A percentile compares a stretch with the other conserved stretches of the same genome.
phyloP scores from a whole-genome alignment of 2,888 invertebrate genomes.

The Xylota sylvarum region DNA sequence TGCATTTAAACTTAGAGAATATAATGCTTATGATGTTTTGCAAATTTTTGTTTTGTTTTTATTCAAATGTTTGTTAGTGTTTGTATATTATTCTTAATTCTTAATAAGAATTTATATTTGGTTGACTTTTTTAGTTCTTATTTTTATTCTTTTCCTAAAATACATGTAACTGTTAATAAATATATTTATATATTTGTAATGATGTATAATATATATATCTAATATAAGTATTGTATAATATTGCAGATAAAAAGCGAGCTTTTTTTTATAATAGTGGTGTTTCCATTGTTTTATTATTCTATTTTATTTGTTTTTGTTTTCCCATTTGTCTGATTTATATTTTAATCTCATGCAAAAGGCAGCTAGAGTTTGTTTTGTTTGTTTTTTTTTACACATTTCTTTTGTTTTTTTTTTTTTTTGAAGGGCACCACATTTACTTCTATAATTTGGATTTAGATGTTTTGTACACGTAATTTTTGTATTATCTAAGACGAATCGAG shows the following conservation, averaged over 20 bases:
- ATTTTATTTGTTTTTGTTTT: constrained; percentile 12
- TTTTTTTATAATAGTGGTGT: constrained; percentile 52
- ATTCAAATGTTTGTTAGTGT: constrained; percentile 8
- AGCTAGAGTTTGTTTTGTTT: constrained; percentile 33
- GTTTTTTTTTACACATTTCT: background rate
- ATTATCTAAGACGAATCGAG: background rate
- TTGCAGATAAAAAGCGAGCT: constrained; percentile 74
- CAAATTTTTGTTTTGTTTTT: constrained; percentile 11
- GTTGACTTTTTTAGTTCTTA: constrained; percentile 51
- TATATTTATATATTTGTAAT: constrained; percentile 49
- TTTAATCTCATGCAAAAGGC: constrained; percentile 50
- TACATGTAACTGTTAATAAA: constrained; percentile 61
- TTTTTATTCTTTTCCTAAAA: constrained; percentile 33
- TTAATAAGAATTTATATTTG: constrained; percentile 72
- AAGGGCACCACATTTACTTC: constrained; percentile 2
- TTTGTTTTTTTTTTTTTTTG: background rate
- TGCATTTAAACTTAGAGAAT: constrained; percentile 66
- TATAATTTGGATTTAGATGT: background rate
- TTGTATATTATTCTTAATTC: constrained; percentile 60
- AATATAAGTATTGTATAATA: constrained; percentile 66
- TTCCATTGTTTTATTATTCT: constrained; percentile 16
- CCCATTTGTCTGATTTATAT: constrained; percentile 12
- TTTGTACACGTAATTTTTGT: constrained; percentile 4
- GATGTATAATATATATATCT: constrained; percentile 51
- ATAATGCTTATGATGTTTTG: constrained; percentile 58